A percentile compares a stretch with the other conserved stretches of the same genome.
phyloP scores from a whole-genome alignment of 2,888 invertebrate genomes.

The Acronicta leporina region DNA sequence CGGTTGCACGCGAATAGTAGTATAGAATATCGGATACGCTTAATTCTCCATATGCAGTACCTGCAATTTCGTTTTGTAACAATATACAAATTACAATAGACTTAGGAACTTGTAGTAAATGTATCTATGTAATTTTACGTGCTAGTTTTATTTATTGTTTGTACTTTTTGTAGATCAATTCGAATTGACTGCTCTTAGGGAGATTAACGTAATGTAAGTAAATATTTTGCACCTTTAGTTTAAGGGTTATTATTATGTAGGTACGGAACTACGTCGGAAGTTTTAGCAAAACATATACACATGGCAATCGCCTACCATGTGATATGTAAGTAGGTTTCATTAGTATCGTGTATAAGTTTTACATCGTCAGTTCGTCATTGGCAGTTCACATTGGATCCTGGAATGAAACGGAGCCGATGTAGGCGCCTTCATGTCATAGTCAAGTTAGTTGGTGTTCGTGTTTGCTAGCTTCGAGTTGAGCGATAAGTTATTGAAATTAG shows the following conservation, averaged over 20 bases:
- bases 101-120: slow-evolving; percentile 74
- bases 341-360: slow-evolving; percentile 57
- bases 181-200: slow-evolving; percentile 84
- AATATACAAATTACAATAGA: slow-evolving; percentile 79
- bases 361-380: slow-evolving; percentile 63
- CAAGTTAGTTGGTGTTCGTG: slow-evolving; percentile 32
- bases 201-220: slow-evolving; percentile 83
- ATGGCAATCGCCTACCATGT: slow-evolving; percentile 51
- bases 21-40: slow-evolving; percentile 77
- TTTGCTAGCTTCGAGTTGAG: slow-evolving; percentile 26
- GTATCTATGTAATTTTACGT: slow-evolving; percentile 74
- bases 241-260: slow-evolving; percentile 71
- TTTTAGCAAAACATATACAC: slow-evolving; percentile 49
- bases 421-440: slow-evolving; percentile 18
- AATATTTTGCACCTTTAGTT: slow-evolving; percentile 78
- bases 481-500: slow-evolving; percentile 34
- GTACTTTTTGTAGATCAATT: slow-evolving; percentile 82
- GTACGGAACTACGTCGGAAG: slow-evolving; percentile 50
- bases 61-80: slow-evolving; percentile 82
- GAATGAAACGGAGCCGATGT: slow-evolving; percentile 15
- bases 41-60: slow-evolving; percentile 82
- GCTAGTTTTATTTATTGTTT: slow-evolving; percentile 81
- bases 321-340: slow-evolving; percentile 56
- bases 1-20: slow-evolving; percentile 44
- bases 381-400: slow-evolving; percentile 55